Conservation (phyloP, 1,140 invertebrate genomes). For the Homalodisca vitripennis region DNA sequence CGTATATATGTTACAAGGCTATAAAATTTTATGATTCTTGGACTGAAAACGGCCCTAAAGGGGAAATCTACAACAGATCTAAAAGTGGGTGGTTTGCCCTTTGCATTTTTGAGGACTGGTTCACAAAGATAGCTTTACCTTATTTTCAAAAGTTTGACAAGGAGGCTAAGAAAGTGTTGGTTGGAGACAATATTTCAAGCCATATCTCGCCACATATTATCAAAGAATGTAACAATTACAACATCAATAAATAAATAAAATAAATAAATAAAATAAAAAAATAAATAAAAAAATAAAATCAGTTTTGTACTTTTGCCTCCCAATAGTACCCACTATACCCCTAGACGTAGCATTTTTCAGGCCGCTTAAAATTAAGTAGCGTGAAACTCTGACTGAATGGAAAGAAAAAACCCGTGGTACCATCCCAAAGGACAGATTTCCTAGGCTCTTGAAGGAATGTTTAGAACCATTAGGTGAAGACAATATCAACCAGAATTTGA, state of each 20-base stretch:
- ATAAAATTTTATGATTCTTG: conserved; percentile 43
- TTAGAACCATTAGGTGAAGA: conserved; percentile 28
- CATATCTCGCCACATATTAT: conserved; percentile 45
- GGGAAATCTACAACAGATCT: conserved; percentile 41
- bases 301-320: conserved; percentile 47
- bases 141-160: conserved; percentile 31
- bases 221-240: too few relatives aligned
- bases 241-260: too few relatives aligned
- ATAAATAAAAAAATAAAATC: too few relatives aligned
- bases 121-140: conserved; percentile 34
- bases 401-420: conserved; percentile 37
- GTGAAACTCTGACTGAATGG: conserved; percentile 44
- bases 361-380: conserved; percentile 48
- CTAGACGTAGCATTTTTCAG: conserved; percentile 48
- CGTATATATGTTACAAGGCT: conserved; percentile 47
- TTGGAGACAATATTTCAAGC: conserved; percentile 48
- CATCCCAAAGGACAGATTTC: conserved; percentile 42
- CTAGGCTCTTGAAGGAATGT: conserved; percentile 36
- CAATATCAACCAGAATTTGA: conserved; percentile 33
- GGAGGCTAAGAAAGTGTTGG: conserved; percentile 32
- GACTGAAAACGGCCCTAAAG: conserved; percentile 42
- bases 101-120: conserved; percentile 43
- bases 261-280: too few relatives aligned
- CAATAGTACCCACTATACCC: conserved; percentile 48
- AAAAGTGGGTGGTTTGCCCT: conserved; percentile 46